Evolutionary conservation across 2,113 vertebrate genomes (phyloP).

Genomic region (Xyliphius kryptos): DNA sequence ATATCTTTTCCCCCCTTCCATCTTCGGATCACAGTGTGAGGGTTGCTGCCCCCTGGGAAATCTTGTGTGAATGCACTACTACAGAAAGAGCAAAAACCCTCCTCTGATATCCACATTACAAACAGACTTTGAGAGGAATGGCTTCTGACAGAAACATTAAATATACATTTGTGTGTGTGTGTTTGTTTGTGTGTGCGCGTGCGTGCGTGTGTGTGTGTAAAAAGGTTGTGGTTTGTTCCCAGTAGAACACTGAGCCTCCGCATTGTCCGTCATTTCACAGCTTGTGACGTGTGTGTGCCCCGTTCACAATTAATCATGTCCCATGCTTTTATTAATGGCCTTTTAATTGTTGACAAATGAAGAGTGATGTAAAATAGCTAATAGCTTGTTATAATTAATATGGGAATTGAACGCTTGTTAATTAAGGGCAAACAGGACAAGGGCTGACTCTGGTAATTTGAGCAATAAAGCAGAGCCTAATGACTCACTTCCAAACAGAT

Average conservation of each 20-base stretch:
- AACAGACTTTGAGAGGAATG: conserved; percentile 6
- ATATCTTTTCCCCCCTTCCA: background rate
- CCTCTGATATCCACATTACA: conserved; percentile 19
- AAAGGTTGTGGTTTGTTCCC: conserved; percentile 42
- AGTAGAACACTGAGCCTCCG: conserved; percentile 34
- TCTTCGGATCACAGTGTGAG: conserved; percentile 7
- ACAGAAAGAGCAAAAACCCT: conserved; percentile 17
- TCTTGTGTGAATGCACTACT: background rate
- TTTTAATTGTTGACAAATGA: conserved; percentile 85
- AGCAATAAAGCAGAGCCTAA: conserved; percentile 79
- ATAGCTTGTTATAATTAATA: conserved; percentile 87
- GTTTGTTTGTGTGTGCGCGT: background rate
- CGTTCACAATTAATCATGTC: conserved; percentile 75
- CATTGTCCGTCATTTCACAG: conserved; percentile 29
- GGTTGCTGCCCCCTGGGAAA: background rate
- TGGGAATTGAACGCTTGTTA: conserved; percentile 80
- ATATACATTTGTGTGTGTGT: conserved; percentile 9
- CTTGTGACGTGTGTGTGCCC: conserved; percentile 54
- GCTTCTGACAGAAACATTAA: conserved; percentile 24
- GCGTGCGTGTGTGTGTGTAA: conserved; percentile 12
- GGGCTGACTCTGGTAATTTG: conserved; percentile 74
- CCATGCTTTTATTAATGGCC: conserved; percentile 78
- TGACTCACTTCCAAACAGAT: conserved; percentile 77
- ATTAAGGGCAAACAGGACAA: conserved; percentile 91
- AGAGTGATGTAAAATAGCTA: conserved; percentile 85